Evolutionary conservation across 2,113 vertebrate genomes (phyloP).

Genomic region (Callipepla squamata): DNA sequence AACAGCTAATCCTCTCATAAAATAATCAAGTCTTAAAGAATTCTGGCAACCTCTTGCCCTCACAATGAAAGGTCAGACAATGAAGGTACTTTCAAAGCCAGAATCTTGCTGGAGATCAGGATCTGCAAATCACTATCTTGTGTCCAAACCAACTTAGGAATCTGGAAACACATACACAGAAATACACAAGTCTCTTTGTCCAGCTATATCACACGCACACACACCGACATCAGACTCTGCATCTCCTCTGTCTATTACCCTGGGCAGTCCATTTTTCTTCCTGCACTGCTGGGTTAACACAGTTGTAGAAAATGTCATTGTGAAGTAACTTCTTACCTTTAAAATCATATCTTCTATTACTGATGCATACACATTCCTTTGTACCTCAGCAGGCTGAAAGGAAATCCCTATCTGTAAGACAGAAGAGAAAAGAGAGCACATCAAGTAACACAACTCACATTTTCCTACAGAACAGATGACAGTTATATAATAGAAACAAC

Average conservation of each 20-base stretch:
- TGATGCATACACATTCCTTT: slow-evolving; percentile 90
- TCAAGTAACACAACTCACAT: background rate
- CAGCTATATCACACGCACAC: background rate
- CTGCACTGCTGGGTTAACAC: background rate
- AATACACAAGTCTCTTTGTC: background rate
- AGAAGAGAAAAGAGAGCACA: background rate
- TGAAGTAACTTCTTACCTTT: slow-evolving; percentile 82
- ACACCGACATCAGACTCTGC: background rate
- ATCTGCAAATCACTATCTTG: background rate
- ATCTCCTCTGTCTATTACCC: background rate
- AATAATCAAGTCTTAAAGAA: background rate
- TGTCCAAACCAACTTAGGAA: background rate
- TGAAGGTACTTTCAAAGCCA: background rate
- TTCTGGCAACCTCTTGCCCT: background rate
- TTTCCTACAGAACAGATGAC: background rate
- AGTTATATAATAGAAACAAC: background rate
- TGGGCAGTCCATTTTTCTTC: background rate
- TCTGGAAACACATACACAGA: background rate
- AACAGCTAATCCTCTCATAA: background rate
- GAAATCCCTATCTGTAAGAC: slow-evolving; percentile 89
- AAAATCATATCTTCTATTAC: slow-evolving; percentile 96
- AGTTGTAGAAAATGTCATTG: background rate
- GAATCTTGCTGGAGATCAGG: background rate
- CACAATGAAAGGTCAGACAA: background rate
- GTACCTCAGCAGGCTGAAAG: slow-evolving; percentile 90